Conservation (phyloP, 2,113 vertebrate species). For the Daboia siamensis region DNA sequence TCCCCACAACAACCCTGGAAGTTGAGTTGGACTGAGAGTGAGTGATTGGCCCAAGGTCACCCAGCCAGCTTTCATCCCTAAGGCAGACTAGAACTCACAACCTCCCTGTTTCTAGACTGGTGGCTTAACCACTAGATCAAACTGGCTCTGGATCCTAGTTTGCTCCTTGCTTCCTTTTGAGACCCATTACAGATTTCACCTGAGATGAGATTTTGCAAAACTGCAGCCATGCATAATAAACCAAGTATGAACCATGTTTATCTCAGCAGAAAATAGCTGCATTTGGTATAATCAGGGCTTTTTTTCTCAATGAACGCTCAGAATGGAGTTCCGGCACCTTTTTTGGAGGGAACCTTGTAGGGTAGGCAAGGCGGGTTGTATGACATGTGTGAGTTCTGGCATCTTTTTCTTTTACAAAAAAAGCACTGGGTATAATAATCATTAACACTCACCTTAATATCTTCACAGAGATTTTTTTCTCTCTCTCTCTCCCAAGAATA, state of each 20-base stretch:
- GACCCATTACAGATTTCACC: not conserved
- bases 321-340: too few relatives aligned
- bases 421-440: not conserved
- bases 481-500: not conserved
- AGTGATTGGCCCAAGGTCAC: too few relatives aligned
- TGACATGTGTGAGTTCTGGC: too few relatives aligned
- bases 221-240: not conserved
- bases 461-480: not conserved
- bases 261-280: not conserved
- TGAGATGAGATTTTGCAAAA: not conserved
- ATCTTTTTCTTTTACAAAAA: too few relatives aligned
- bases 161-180: not conserved
- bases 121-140: not conserved
- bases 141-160: not conserved
- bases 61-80: too few relatives aligned
- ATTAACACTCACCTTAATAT: not conserved
- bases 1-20: too few relatives aligned
- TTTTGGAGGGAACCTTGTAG: too few relatives aligned
- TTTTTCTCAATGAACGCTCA: too few relatives aligned
- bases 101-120: too few relatives aligned
- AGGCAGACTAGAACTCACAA: not conserved
- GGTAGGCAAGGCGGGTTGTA: too few relatives aligned
- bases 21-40: too few relatives aligned
- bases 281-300: not conserved
- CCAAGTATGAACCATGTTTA: not conserved